phyloP scores from a whole-genome alignment of 2,888 invertebrate species.

The Aphrophora alni region DNA sequence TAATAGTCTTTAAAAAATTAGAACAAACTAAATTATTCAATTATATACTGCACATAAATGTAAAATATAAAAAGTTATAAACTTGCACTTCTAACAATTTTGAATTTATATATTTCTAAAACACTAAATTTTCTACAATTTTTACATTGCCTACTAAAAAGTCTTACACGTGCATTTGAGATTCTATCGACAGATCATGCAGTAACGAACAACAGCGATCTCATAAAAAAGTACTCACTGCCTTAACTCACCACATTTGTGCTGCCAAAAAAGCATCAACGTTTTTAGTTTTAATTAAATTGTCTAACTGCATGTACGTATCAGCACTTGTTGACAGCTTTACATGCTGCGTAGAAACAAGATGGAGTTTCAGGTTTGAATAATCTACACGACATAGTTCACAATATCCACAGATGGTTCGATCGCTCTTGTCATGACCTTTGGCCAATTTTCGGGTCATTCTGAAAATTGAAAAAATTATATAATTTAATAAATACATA shows the following conservation, averaged over 20 bases:
- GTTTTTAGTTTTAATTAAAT: conserved; percentile 40
- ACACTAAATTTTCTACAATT: no score
- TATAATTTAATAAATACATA: no score
- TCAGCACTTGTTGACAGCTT: conserved; percentile 75
- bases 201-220: background rate
- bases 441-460: conserved; percentile 56
- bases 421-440: conserved; percentile 21
- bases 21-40: no score
- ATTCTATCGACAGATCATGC: background rate
- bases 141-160: no score
- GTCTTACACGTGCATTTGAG: no score
- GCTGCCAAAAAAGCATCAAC: conserved; percentile 18
- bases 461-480: conserved; percentile 51
- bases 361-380: conserved; percentile 71
- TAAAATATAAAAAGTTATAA: no score
- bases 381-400: conserved; percentile 82
- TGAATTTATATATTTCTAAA: no score
- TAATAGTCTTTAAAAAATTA: no score
- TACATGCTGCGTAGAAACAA: conserved; percentile 75
- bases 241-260: conserved; percentile 36
- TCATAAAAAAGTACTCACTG: background rate
- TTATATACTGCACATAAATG: no score
- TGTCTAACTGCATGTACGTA: conserved; percentile 76
- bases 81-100: no score
- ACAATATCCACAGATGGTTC: conserved; percentile 69